Evolutionary conservation across 2,888 invertebrate genomes (phyloP), one percentile per base, ranked within the genome.

Genomic region (Spialia ferax): DNA sequence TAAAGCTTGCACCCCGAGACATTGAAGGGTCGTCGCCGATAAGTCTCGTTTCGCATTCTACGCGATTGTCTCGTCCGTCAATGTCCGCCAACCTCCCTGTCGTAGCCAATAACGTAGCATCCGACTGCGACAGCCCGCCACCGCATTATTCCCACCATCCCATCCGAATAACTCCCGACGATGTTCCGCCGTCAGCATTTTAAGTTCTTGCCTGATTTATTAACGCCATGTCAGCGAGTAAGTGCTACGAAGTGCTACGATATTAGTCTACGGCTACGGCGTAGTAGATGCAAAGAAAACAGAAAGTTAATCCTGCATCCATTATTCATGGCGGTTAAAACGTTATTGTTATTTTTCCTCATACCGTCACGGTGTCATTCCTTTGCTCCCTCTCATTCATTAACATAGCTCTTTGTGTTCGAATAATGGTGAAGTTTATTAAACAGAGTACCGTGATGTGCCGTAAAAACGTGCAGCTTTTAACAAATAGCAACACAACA

Each of bases 1-100:
- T n/a, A n/a, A 81, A 77, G 73, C 77, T 76, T 81, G 76, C 80
- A 82, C 52, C 54, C 18, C 23, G 56, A 78, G 87, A 87, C 89
- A 80, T 86, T 91, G 89, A 91, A 84, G 85, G 86, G 88, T 89
- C 74, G 90, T 87, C 81, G 76, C 81, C 87, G 88, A 88, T 92
- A 91, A 89, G 86, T 91, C 82, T 86, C 79, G 84, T 84, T 85
- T 87, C 85, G 83, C 81, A 85, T 84, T 88, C 82, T 77, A 77
- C 75, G 74, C 77, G 79, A 81, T 87, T 88, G 87, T 89, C 80
- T 86, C 88, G 86, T 91, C 82, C 79, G 84, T 92, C 91, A 90
- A 81, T 88, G 91, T 92, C 90, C 79, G 50, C 57, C 50, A 74
- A 74, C 75, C 79, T 79, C 71, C 35, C 72, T 70, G 67, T 64